These are phyloP conservation scores for Orthonychiurus folsomi DNA, from an alignment of 2,888 invertebrate genomes.

Conservation along the genomic window DNA sequence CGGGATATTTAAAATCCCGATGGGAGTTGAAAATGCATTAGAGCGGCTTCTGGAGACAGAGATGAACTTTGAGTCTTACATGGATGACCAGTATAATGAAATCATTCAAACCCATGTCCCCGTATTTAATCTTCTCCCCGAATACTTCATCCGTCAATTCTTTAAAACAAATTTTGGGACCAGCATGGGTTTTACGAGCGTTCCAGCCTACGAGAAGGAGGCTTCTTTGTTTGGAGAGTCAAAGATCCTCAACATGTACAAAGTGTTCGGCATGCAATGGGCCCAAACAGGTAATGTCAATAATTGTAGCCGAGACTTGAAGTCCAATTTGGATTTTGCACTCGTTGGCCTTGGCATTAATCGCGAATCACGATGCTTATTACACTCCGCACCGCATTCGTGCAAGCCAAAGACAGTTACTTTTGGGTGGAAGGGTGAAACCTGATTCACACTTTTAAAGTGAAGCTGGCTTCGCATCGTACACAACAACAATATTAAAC, in stretches of 20 bases:
- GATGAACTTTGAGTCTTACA: constrained; percentile 29
- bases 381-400: too few relatives aligned
- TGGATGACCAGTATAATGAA: constrained; percentile 27
- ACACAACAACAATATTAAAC: not conserved
- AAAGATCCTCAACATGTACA: constrained; percentile 32
- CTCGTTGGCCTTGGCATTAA: not conserved
- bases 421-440: too few relatives aligned
- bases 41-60: constrained; percentile 28
- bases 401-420: too few relatives aligned
- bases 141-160: constrained; percentile 26
- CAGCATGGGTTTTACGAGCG: constrained; percentile 33
- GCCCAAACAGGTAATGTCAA: constrained; percentile 28
- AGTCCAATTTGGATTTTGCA: not conserved
- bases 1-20: constrained; percentile 36
- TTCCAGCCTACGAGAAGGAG: constrained; percentile 32
- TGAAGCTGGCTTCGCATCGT: too few relatives aligned
- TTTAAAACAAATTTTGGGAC: constrained; percentile 38
- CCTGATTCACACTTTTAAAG: too few relatives aligned
- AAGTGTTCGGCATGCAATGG: constrained; percentile 38
- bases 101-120: constrained; percentile 34
- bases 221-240: constrained; percentile 21
- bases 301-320: not conserved
- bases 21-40: constrained; percentile 17
- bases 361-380: not conserved
- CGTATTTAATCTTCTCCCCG: constrained; percentile 29